Conservation (phyloP, 1,140 invertebrate genomes). For the Acromyrmex heyeri region DNA sequence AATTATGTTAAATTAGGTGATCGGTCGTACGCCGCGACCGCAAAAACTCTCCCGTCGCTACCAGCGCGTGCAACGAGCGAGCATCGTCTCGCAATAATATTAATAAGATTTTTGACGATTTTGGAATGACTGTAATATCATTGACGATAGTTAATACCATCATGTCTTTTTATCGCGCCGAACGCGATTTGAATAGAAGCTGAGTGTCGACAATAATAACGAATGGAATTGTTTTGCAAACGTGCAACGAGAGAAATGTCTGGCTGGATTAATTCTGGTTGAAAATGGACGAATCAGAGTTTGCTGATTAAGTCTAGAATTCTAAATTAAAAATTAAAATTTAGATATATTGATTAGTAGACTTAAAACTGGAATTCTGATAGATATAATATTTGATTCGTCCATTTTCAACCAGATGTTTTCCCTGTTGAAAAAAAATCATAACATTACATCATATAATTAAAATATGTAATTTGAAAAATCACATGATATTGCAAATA, state of each 20-base stretch:
- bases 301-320: no score
- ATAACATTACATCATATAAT: no score
- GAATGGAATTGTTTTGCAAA: not conserved
- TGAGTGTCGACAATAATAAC: not conserved
- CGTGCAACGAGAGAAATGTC: not conserved
- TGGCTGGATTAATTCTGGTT: no score
- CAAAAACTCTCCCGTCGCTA: constrained; percentile 37
- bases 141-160: not conserved
- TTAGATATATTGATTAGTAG: no score
- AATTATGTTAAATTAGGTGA: constrained; percentile 67
- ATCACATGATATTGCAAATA: no score
- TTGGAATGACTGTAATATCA: not conserved
- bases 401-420: no score
- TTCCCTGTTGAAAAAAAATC: no score
- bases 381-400: no score
- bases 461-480: no score
- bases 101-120: not conserved
- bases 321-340: no score
- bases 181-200: not conserved
- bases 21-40: constrained; percentile 61
- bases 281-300: no score
- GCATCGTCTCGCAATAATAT: not conserved
- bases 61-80: constrained; percentile 33
- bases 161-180: not conserved
- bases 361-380: no score